Base-by-base conservation (phyloP, 1,140 invertebrate species). In the Frieseomelitta varia region DNA sequence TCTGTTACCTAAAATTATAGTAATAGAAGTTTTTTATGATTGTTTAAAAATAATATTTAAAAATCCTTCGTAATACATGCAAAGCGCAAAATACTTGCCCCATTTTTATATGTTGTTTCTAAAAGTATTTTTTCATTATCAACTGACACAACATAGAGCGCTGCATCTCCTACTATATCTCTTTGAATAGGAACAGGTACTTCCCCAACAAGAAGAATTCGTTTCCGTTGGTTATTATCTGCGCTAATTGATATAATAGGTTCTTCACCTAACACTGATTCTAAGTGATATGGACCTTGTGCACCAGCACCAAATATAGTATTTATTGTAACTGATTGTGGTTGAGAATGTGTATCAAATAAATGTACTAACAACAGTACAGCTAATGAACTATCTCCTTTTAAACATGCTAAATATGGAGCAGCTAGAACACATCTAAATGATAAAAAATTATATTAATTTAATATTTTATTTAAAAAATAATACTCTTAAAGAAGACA, bases 351-450 rank as follows among this genome's bases (percentile, higher is more conserved):
- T 47, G 89, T 79, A 69, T 94, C 91, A 58, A 94, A 94, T 77
- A 95, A 81, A 81, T 94, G 90, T 30, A 94, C 58, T n/a, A 93
- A 65, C 74, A 93, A 92, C 30, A 94, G 76, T 79, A 92, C 77
- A 72, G 94, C 93, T 21, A 94, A 79, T 92, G 95, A 88, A 87
- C 85, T 88, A 51, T 94, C 93, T 4, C 94, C 95, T 55, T 95
- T 95, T 21, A 96, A 86, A 87, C 97, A 97, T 17, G 95, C 95
- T 89, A 96, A 96, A 91, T 96, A 96, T 34, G 96, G 96, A n/a
- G 95, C 95, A 71, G 95, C 95, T 68, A 97, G 87, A 17, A 96
- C 90, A 93, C 97, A 97, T 82, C 96, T 97, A 90, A 84, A 95
- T 24, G 80, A 65, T 85, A 77, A 21, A 19, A 19, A 51, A 86